Base-by-base conservation (phyloP, 2,113 vertebrate genomes). In the Synchiropus splendidus region DNA sequence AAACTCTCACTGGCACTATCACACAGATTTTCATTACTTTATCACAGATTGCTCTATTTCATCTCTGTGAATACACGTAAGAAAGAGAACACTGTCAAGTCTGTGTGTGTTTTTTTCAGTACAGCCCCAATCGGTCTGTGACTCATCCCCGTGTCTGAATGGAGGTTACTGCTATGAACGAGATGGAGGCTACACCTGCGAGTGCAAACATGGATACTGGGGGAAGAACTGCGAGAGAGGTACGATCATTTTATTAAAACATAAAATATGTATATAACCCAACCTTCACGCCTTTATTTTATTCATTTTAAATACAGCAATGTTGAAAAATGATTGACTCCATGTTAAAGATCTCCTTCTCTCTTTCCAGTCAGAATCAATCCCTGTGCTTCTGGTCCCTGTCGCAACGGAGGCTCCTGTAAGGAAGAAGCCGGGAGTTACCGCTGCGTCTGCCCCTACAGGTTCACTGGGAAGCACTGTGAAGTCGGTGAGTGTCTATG, bases 401-500 rank as follows among this genome's bases (percentile, higher is more conserved):
- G 94, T 46, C 89, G 91, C 61, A 97, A 97, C 0, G 94, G 94
- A 44, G 94, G 94, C 50, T 92, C 91, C 1, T 98, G 94, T 68
- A 87, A 86, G 59, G 92, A 96, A 66, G 82, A 82, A 0, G 83
- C 74, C 0, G 87, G 84, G 6, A 86, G 86, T 44, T 98, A 94
- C 85, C 83, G 61, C 70, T 98, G 94, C 56, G 72, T 85, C 72
- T 98, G 94, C 74, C 92, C 94, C 1, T 94, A 92, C 78, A 88
- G 90, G 37, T 98, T 98, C 83, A 91, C 90, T 0, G 94, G 94
- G 34, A 90, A 85, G 69, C 89, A 96, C 84, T 98, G 94, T 4
- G 94, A 98, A 88, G 93, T 96, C 13, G 92, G 94, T 98, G 74
- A 69, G 85, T 81, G n/a, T n/a, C n/a, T n/a, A n/a, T n/a, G n/a